Evolutionary conservation across 2,888 invertebrate species (phyloP), one percentile per base, ranked within the genome.

Genomic region (Aphodius granarius): DNA sequence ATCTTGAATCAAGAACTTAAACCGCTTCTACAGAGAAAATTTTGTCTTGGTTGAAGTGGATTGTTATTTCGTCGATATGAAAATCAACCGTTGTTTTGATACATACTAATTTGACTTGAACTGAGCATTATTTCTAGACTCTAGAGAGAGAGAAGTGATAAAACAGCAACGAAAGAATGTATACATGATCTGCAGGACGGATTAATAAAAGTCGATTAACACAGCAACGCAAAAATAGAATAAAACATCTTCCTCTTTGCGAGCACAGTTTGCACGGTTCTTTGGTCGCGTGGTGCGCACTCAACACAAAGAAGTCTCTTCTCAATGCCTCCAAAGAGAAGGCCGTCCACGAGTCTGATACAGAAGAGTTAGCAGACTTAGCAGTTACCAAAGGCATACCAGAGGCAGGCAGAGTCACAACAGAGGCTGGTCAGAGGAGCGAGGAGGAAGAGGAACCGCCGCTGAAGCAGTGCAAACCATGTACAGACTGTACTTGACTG

Each of bases 401-500:
- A n/a, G n/a, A n/a, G n/a, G n/a, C n/a, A n/a, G n/a, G n/a, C n/a
- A n/a, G n/a, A n/a, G n/a, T n/a, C n/a, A n/a, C n/a, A n/a, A n/a
- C n/a, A n/a, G n/a, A 62, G 63, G 63, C 13, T 19, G 65, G 19
- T 17, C 17, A n/a, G 65, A 65, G 19, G 15, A 65, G 19, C 65
- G 16, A 65, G 16, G 16, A 65, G 16, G n/a, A 65, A 65, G 16
- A 65, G 16, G 65, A 65, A 17, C 17, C n/a, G n/a, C n/a, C n/a
- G n/a, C n/a, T n/a, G n/a, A n/a, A n/a, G n/a, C n/a, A n/a, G 43
- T 43, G 43, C 43, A 43, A 43, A 43, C 70, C 70, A 70, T 74
- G 74, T 70, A 74, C 74, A 23, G 74, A 74, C 74, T 43, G 43
- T 43, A 43, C 43, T 43, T 43, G 43, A 18, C 18, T 76, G 73